Conservation (phyloP, 2,113 vertebrate genomes). For the Pyxicephalus adspersus region DNA sequence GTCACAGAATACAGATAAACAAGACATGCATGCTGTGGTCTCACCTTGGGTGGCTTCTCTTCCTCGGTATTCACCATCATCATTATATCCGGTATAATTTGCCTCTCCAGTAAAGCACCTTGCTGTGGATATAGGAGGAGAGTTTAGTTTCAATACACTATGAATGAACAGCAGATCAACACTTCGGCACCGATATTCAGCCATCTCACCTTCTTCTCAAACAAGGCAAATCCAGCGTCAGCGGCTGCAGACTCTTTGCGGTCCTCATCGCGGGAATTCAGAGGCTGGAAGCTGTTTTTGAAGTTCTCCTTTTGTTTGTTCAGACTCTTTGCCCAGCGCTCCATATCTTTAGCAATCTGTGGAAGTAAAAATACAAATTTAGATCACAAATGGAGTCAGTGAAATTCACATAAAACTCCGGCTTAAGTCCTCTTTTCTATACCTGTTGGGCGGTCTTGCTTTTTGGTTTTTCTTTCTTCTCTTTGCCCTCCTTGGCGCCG, state of each 20-base stretch:
- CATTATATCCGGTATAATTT: constrained; percentile 83
- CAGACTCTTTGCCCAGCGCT: constrained; percentile 98
- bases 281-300: constrained; percentile 92
- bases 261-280: constrained; percentile 84
- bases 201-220: constrained; percentile 94
- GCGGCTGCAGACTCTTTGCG: constrained; percentile 93
- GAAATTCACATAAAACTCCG: accelerated
- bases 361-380: neutral
- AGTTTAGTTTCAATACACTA: neutral
- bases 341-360: constrained; percentile 99
- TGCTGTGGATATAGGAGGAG: constrained; percentile 60
- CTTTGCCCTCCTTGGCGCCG: constrained; percentile 79
- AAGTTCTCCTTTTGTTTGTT: constrained; percentile 99
- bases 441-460: constrained; percentile 99
- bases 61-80: constrained; percentile 80
- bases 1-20: no score
- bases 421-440: constrained; percentile 22
- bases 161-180: neutral
- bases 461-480: constrained; percentile 98
- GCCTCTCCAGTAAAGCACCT: constrained; percentile 82
- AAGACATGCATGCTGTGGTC: neutral
- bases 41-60: constrained; percentile 79
- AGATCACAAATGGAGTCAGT: neutral
- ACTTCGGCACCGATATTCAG: no score
- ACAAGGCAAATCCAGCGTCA: constrained; percentile 92